These are phyloP conservation scores for Etheostoma spectabile DNA, from an alignment of 2,113 vertebrate species.

Conservation along the genomic window DNA sequence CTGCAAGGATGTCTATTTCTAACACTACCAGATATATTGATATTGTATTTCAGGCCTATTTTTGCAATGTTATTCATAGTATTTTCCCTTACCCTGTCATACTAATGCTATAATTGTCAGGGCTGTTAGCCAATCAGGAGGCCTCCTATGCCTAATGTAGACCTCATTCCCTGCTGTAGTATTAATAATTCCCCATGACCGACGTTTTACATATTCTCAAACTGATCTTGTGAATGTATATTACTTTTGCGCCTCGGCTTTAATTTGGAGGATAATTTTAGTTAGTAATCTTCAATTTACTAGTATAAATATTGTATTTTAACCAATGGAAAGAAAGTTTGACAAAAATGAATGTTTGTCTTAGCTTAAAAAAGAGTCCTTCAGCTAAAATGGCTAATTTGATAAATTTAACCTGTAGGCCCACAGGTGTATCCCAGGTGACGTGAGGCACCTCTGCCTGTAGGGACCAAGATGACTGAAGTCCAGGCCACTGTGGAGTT, in stretches of 20 bases:
- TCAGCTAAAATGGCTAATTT: slow-evolving; percentile 7
- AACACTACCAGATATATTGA: slow-evolving; percentile 35
- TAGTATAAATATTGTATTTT: not conserved
- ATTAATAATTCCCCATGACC: slow-evolving; percentile 3
- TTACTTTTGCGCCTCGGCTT: not conserved
- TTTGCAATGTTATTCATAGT: slow-evolving; percentile 58
- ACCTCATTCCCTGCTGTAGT: not conserved
- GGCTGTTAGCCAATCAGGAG: slow-evolving; percentile 28
- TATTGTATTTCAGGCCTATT: slow-evolving; percentile 69
- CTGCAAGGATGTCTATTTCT: slow-evolving; percentile 53
- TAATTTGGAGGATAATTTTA: not conserved
- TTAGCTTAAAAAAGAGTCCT: not conserved
- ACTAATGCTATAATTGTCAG: slow-evolving; percentile 47
- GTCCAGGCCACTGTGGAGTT: slow-evolving; percentile 99
- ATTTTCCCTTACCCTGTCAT: slow-evolving; percentile 17
- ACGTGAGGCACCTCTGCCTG: slow-evolving; percentile 84
- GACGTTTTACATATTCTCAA: not conserved
- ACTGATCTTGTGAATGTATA: not conserved
- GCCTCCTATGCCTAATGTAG: slow-evolving; percentile 7
- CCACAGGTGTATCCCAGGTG: slow-evolving; percentile 78
- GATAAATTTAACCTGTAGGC: slow-evolving; percentile 38
- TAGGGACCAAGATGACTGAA: slow-evolving; percentile 95
- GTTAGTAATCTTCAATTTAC: not conserved
- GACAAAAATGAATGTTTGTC: not conserved
- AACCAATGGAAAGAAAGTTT: slow-evolving; percentile 4